A percentile compares a stretch with the other conserved stretches of the same genome.
Evolutionary conservation across 2,797 vertebrate genomes (phyloP).

Genomic region (Dendrocincla fuliginosa): DNA sequence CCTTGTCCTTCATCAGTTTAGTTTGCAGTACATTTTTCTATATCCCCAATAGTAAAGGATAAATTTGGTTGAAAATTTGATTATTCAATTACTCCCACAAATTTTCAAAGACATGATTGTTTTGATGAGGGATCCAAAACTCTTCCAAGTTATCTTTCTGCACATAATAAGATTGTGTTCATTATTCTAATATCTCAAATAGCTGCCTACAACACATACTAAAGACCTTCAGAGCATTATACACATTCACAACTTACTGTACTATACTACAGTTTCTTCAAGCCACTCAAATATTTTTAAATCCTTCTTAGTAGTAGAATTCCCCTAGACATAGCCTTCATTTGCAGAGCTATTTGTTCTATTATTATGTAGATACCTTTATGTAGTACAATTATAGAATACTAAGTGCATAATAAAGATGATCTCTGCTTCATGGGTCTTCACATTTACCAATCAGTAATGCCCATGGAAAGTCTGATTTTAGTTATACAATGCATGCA

Average conservation of each 20-base stretch:
- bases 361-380: not conserved
- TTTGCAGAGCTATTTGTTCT: not conserved
- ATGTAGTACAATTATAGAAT: not conserved
- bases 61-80: not conserved
- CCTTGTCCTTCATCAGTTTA: not conserved
- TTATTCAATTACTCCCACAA: not conserved
- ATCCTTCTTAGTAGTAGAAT: not conserved
- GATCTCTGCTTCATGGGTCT: not conserved
- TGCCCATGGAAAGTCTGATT: not conserved
- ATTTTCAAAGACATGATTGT: not conserved
- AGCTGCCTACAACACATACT: not conserved
- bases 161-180: not conserved
- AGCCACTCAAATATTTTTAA: not conserved
- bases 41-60: not conserved
- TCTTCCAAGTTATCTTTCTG: not conserved
- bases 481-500: not conserved
- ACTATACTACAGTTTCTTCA: not conserved
- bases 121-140: not conserved
- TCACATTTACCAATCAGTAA: not conserved
- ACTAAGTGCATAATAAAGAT: not conserved
- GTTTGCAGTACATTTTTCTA: not conserved
- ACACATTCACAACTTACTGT: not conserved
- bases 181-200: not conserved
- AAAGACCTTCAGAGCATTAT: not conserved
- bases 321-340: not conserved